Evolutionary conservation across 2,888 invertebrate genomes (phyloP), one percentile per base, ranked within the genome.

Genomic region (Dasysyrphus tricinctus): DNA sequence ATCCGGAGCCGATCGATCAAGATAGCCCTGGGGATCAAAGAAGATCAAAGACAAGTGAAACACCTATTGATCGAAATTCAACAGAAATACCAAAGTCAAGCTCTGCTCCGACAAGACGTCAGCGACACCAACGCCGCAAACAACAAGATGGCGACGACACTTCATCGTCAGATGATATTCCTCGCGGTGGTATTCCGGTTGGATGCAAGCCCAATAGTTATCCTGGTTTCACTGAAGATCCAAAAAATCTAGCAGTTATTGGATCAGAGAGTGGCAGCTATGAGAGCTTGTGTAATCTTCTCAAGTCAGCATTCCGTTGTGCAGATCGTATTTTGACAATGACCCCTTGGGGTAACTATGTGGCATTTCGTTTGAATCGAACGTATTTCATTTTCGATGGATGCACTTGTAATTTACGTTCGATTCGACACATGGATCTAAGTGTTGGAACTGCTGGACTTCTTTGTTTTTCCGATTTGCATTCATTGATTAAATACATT

Each of bases 301-400:
- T 92, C 0, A 80, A 88, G 11, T 88, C 90, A 3, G 91, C 90
- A 0, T 92, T 92, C 32, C 89, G 89, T 11, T 90, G 90, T n/a
- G 89, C 91, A 51, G 91, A 91, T 88, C 91, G 92, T 11, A 88
- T 91, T 6, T 88, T 92, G 0, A 88, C 89, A 0, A 91, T 92
- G 89, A 92, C 92, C 1, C 92, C 92, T 3, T 92, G 92, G 92
- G 92, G 91, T 9, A 92, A 92, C 72, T 92, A 91, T 88, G 90
- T 92, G 0, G 89, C 91, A 2, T 92, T 92, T 56, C 90, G 90
- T 59, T 89, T 88, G 19, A 88, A 88, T 37, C 75, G 85, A 37
- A 42, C 61, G 1, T 91, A 89, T 83, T 91, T 90, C 47, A 54
- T 92, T 0, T 92, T 91, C 34, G 91, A 92, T 81, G 92, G 92